Evolutionary conservation across 2,113 vertebrate species (phyloP), one percentile per base, ranked within the genome.

Genomic region (Pongo abelii): DNA sequence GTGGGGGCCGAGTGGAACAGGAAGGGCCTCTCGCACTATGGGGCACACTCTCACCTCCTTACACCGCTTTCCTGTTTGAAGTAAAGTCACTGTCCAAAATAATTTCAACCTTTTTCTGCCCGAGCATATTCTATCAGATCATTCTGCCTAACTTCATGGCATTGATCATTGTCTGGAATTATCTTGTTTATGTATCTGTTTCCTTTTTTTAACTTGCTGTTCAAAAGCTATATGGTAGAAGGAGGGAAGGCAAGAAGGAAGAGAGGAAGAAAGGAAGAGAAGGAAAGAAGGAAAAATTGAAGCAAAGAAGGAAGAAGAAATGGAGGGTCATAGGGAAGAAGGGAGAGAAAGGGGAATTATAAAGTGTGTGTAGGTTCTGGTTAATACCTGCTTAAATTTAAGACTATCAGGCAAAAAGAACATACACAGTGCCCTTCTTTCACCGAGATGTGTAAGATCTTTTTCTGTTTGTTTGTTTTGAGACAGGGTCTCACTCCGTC

Each of bases 291-390:
- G 10, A 38, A 18, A 6, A 48, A 6, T 2, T 4, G 17, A 25
- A 5, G 2, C 7, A 0, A 7, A 13, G 6, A 3, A 8, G 5
- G 10, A 0, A 32, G 7, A 3, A 5, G 25, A 6, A 12, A 30
- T 17, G 4, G 1, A 32, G 8, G 5, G 10, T 14, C 0, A 0
- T 2, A 2, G 23, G 2, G 2, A 14, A 1, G 38, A 14, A 25
- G 18, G 2, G 6, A 13, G 3, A 4, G 17, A 64, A 64, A 64
- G n/a, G 22, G 30, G 17, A n/a, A 30, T 80, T 32, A 48, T 35
- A 23, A 77, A 20, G 25, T 70, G 11, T 55, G n/a, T 75, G 16
- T 59, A 59, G 22, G 30, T 87, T 89, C n/a, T 52, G 11, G 20
- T 46, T 72, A 81, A 35, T 25, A 70, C 23, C 74, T 89, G 61